phyloP scores from a whole-genome alignment of 2,797 vertebrate genomes.

The Smutsia gigantea region DNA sequence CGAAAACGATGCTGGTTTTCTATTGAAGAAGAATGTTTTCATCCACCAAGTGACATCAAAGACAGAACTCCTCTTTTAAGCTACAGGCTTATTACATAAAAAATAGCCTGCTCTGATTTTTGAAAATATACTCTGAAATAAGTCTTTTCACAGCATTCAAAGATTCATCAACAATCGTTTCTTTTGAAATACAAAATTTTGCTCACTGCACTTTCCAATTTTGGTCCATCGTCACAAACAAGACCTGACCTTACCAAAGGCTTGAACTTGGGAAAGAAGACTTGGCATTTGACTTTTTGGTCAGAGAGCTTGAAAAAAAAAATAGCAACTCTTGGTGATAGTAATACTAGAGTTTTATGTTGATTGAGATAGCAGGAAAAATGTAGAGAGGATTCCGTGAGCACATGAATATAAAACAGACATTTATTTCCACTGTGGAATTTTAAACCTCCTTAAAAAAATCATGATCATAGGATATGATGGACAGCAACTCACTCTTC shows the following conservation, averaged over 20 bases:
- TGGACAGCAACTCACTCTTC: fast-evolving
- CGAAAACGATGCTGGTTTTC: slow-evolving; percentile 83
- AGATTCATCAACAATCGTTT: slow-evolving; percentile 72
- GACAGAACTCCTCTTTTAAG: slow-evolving; percentile 83
- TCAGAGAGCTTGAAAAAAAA: neutral
- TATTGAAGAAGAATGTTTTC: slow-evolving; percentile 86
- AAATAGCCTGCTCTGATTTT: slow-evolving; percentile 73
- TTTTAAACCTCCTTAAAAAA: neutral
- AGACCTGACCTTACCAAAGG: neutral
- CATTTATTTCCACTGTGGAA: neutral
- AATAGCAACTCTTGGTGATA: fast-evolving
- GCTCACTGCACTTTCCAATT: slow-evolving; percentile 55
- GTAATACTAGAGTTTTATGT: fast-evolving
- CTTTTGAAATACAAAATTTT: slow-evolving; percentile 62
- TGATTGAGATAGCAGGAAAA: fast-evolving
- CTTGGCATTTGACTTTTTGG: neutral
- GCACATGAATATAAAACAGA: fast-evolving
- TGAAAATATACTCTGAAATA: slow-evolving; percentile 68
- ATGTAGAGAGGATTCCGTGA: fast-evolving
- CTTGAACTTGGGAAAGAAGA: neutral
- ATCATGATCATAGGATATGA: fast-evolving
- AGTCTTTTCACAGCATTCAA: slow-evolving; percentile 74
- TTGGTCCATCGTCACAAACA: neutral
- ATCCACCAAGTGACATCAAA: slow-evolving; percentile 86
- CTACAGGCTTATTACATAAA: slow-evolving; percentile 86